phyloP scores from a whole-genome alignment of 2,797 vertebrate genomes.

The Onychomys torridus region DNA sequence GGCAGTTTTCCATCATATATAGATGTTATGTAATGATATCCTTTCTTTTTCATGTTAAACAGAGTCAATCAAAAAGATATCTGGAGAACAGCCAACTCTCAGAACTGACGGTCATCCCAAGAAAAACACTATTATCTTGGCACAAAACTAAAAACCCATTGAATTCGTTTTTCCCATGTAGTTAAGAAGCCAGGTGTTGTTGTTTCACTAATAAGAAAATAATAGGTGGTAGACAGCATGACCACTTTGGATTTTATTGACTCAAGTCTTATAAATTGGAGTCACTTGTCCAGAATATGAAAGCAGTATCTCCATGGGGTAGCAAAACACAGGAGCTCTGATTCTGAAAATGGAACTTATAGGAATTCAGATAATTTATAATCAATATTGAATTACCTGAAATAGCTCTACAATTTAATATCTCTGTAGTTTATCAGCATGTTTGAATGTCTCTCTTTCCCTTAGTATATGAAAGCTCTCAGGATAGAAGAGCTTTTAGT shows the following conservation, averaged over 20 bases:
- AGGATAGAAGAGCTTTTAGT: not conserved
- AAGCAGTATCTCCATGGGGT: not conserved
- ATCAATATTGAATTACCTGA: not conserved
- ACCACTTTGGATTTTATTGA: constrained; percentile 37
- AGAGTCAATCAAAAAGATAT: constrained; percentile 53
- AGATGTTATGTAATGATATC: constrained; percentile 36
- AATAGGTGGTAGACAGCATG: not conserved
- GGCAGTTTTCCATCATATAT: not conserved
- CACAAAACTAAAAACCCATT: not conserved
- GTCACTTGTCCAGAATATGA: not conserved
- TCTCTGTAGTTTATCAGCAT: not conserved
- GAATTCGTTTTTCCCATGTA: not conserved
- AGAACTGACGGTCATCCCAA: constrained; percentile 17
- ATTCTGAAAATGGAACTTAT: not conserved
- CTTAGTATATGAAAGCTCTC: not conserved
- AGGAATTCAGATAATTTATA: constrained; percentile 36
- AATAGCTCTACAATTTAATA: constrained; percentile 50
- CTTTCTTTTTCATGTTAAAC: constrained; percentile 51
- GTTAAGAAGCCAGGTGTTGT: not conserved
- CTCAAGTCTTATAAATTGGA: not conserved
- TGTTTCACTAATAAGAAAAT: constrained; percentile 63
- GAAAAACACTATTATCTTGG: constrained; percentile 37
- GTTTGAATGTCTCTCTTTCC: not conserved
- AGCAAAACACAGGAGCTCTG: not conserved
- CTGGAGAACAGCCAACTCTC: constrained; percentile 54